These are phyloP conservation scores for Drosophila pectinifera DNA, from an alignment of 1,140 invertebrate species.

Conservation along the genomic window DNA sequence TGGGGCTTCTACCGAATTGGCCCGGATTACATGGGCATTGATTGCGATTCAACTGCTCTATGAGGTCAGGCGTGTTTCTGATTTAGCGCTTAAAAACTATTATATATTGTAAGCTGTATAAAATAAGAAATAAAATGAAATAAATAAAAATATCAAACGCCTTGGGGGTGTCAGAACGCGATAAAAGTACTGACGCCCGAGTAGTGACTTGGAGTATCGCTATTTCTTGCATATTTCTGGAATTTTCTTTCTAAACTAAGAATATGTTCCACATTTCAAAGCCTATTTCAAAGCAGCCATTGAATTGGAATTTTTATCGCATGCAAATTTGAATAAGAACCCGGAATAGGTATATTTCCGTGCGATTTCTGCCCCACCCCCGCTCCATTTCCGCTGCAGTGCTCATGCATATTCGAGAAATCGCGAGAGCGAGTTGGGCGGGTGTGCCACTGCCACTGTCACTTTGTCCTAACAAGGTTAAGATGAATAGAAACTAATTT, in stretches of 20 bases:
- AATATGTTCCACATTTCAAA: background rate
- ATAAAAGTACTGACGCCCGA: too few species aligned
- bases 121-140: too few species aligned
- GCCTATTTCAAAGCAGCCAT: too few species aligned
- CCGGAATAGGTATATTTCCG: background rate
- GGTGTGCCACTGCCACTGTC: constrained; percentile 22
- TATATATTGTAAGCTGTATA: background rate
- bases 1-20: background rate
- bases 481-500: constrained; percentile 75
- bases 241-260: too few species aligned
- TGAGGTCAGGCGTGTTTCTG: background rate
- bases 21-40: background rate
- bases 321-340: background rate
- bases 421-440: background rate
- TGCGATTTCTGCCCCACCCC: background rate
- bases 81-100: too few species aligned
- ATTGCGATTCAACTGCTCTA: background rate
- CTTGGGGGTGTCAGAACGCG: too few species aligned
- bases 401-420: constrained; percentile 29
- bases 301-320: background rate
- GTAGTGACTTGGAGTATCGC: too few species aligned
- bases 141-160: too few species aligned
- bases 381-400: constrained; percentile 8
- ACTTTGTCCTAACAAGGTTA: constrained; percentile 71
- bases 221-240: too few species aligned